Evolutionary conservation across 1,140 invertebrate genomes (phyloP), one percentile per base, ranked within the genome.

Genomic region (Lerema accius): DNA sequence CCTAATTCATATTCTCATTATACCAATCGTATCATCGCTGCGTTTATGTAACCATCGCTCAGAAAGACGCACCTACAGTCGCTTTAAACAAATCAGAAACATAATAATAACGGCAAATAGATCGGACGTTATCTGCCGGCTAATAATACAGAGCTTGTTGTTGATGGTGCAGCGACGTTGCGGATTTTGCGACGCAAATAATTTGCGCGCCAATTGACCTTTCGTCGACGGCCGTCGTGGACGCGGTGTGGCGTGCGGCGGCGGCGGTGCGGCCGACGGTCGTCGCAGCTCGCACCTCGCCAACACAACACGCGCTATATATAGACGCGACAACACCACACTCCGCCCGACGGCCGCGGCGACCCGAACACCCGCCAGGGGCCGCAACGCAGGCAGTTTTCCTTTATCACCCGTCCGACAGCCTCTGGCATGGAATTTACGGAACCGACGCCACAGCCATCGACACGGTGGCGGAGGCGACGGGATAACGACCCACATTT

Each of bases 181-280:
- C 75, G 76, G 82, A 84, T 85, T 87, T 85, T 86, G 83, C 87
- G 86, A 89, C 86, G 87, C 82, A 90, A 90, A 90, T 90, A 90
- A 90, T 90, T 89, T 90, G 83, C 83, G 86, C 83, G 87, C 82
- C 87, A 90, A 90, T 90, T 90, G 87, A 90, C 87, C 87, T 90
- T 90, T 90, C 86, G 80, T 86, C 86, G 83, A 80, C 76, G 79
- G 78, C 71, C 83, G 84, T 81, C 74, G 84, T 71, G 79, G 76
- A 62, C 65, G 72, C 68, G 67, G 80, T 69, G 72, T n/a, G n/a
- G n/a, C n/a, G n/a, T n/a, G n/a, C n/a, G n/a, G 74, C 69, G 71
- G 63, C 65, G 80, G 69, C 73, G 74, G 65, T n/a, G n/a, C 78
- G 80, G 76, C 81, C 81, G 80, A 77, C 78, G n/a, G n/a, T n/a